These are phyloP conservation scores for Speoplatyrhinus poulsoni DNA, from an alignment of 2,113 vertebrate species.

Conservation along the genomic window DNA sequence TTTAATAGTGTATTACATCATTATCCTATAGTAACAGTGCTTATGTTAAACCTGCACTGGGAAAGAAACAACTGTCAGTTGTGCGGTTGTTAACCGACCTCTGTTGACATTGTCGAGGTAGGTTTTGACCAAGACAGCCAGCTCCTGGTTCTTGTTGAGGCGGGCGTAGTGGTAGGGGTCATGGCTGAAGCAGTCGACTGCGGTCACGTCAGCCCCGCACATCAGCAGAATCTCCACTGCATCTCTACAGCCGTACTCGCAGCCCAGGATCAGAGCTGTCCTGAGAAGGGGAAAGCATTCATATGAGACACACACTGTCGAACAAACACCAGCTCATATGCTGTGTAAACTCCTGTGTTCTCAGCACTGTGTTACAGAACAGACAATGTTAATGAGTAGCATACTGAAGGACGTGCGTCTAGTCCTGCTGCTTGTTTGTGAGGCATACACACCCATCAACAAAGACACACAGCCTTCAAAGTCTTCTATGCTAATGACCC, in stretches of 20 bases:
- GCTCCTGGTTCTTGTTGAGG: conserved; percentile 88
- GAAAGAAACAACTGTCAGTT: background rate
- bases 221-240: conserved; percentile 90
- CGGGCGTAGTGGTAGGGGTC: conserved; percentile 90
- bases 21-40: too few relatives aligned
- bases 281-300: conserved; percentile 61
- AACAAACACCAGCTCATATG: background rate
- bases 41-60: too few relatives aligned
- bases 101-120: conserved; percentile 81
- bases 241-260: conserved; percentile 90
- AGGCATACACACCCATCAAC: too few relatives aligned
- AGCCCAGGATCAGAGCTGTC: conserved; percentile 92
- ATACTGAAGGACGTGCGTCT: background rate
- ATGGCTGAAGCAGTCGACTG: conserved; percentile 84
- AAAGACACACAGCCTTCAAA: too few relatives aligned
- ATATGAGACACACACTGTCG: background rate
- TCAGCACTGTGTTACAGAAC: background rate
- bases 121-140: conserved; percentile 81
- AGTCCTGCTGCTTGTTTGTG: background rate
- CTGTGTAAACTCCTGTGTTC: background rate
- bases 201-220: conserved; percentile 80
- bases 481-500: too few relatives aligned
- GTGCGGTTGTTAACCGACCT: conserved; percentile 72
- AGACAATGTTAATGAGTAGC: background rate
- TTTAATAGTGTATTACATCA: too few relatives aligned